Base-by-base conservation (phyloP, 2,888 invertebrate species). In the Cheilosia variabilis region DNA sequence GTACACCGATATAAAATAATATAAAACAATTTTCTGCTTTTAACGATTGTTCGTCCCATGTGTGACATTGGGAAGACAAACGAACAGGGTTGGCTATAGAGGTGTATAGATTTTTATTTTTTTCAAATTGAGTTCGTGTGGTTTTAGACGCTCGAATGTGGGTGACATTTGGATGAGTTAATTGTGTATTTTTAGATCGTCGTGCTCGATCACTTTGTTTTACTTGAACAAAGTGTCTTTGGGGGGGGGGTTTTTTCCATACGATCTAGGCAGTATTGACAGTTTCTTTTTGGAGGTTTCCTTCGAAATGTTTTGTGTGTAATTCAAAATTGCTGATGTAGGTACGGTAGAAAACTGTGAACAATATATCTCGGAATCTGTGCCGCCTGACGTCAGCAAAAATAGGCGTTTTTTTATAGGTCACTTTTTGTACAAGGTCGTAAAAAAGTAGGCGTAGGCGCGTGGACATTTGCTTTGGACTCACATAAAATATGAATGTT, bases 111-210 rank as follows among this genome's bases (percentile, higher is more conserved):
- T 17, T 68, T 57, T 69, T 57, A 31, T 68, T 34, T 58, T 34
- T 58, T 24, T 53, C 34, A 13, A 71, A 24, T 58, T 27, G 15
- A 41, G 55, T 19, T 62, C n/a, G 22, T 27, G 31, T 63, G 55
- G 34, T 37, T 55, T 63, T 2, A 45, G 27, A 24, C 87, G 50
- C 37, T 37, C 62, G 47, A 13, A 76, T 81, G 87, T 89, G 87
- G 81, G 83, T 87, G 87, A 75, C 57, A 53, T 72, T 73, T 84
- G 87, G 87, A 89, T 91, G 90, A 90, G 89, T 89, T 91, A 89
- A 90, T 89, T 82, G 47, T 71, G 62, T 90, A 91, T 90, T 90
- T 90, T 88, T 90, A 89, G 90, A 89, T 77, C 13, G 88, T 88
- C 88, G 89, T 89, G 88, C 89, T 89, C 89, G 15, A 52, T 52